Evolutionary conservation across 1,140 invertebrate genomes (phyloP).

Genomic region (Aphidius ervi): DNA sequence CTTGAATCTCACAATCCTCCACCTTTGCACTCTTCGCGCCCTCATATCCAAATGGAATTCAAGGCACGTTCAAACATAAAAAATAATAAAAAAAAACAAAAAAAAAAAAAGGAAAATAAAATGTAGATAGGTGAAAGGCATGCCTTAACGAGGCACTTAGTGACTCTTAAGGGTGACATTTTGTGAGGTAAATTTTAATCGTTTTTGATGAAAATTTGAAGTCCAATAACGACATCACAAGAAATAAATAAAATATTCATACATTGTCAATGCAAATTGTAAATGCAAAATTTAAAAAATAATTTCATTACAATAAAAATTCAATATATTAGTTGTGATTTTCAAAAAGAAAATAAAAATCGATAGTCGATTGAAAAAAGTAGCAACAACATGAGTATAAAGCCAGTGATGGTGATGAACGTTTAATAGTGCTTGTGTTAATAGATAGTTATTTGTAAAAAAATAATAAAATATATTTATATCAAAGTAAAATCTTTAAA

Average conservation of each 20-base stretch:
- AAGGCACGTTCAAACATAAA: conserved; percentile 14
- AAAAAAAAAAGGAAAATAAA: conserved; percentile 7
- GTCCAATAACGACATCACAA: background rate
- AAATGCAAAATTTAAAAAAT: too few species aligned
- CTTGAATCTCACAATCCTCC: conserved; percentile 8
- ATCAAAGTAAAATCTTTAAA: too few species aligned
- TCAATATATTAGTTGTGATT: too few species aligned
- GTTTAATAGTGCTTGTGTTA: conserved; percentile 16
- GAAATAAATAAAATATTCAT: too few species aligned
- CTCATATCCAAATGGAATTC: conserved; percentile 15
- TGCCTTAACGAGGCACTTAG: conserved; percentile 24
- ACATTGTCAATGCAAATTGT: too few species aligned
- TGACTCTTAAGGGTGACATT: conserved; percentile 10
- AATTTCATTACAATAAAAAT: too few species aligned
- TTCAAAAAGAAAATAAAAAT: conserved; percentile 9
- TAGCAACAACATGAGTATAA: conserved; percentile 4
- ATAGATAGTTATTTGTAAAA: too few species aligned
- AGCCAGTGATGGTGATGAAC: conserved; percentile 19
- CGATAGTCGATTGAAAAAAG: conserved; percentile 3
- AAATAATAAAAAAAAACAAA: too few species aligned
- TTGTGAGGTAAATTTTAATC: conserved; percentile 17
- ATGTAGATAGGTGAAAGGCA: conserved; percentile 19
- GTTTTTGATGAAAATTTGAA: conserved; percentile 9
- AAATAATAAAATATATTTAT: too few species aligned
- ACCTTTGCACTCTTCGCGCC: conserved; percentile 6